Evolutionary conservation across 2,888 invertebrate genomes (phyloP).

Genomic region (Pristionchus mayeri): DNA sequence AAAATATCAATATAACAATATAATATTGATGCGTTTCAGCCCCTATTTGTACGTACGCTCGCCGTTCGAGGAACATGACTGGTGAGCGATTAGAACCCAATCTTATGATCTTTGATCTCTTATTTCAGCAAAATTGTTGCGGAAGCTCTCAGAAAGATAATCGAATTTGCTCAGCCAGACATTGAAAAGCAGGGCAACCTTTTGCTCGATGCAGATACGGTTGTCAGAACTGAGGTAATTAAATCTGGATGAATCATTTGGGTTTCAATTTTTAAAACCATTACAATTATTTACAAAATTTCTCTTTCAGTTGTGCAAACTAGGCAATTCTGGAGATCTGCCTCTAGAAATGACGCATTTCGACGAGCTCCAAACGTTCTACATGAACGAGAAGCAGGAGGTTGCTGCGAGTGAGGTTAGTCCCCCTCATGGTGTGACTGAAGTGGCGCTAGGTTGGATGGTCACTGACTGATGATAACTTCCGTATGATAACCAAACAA

Average conservation of each 20-base stretch:
- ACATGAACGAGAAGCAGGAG: background rate
- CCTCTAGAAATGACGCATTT: background rate
- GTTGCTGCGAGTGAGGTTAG: no score
- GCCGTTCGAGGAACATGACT: background rate
- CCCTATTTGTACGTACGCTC: background rate
- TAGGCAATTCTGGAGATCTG: background rate
- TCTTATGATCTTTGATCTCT: no score
- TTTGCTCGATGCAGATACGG: background rate
- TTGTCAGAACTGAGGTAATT: background rate
- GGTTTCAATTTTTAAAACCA: no score
- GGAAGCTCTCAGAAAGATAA: background rate
- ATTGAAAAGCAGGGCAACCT: background rate
- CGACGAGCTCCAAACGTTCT: background rate
- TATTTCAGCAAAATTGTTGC: background rate
- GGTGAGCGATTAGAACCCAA: no score
- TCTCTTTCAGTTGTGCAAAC: background rate
- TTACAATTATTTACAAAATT: background rate
- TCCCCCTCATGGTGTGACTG: no score
- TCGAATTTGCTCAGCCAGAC: background rate
- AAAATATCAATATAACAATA: background rate
- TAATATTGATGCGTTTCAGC: background rate
- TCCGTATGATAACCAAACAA: no score
- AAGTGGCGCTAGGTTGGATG: no score
- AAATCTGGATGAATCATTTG: no score
- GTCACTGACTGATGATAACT: no score